Percentiles rank a stretch among this genome's conserved stretches.
phyloP scores from a whole-genome alignment of 2,888 invertebrate genomes.

The Acanthosepion lycidas region DNA sequence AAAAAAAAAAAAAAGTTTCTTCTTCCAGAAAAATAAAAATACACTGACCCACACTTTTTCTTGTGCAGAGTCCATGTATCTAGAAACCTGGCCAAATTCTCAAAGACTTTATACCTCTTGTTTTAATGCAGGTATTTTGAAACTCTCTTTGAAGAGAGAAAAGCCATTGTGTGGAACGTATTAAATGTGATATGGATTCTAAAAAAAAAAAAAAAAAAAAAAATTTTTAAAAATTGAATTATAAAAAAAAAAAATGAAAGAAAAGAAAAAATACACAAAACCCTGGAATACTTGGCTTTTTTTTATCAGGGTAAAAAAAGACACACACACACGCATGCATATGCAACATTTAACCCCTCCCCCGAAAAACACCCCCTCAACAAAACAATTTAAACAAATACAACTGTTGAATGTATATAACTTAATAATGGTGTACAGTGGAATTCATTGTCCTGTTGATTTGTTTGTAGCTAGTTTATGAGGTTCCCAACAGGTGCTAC shows the following conservation, averaged over 20 bases:
- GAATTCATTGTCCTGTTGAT: conserved; percentile 33
- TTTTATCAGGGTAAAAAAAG: neutral
- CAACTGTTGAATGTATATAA: conserved; percentile 17
- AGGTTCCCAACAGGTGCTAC: conserved; percentile 23
- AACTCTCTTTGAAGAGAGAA: neutral
- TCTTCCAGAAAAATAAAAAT: neutral
- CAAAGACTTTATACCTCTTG: neutral
- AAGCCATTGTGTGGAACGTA: conserved; percentile 33
- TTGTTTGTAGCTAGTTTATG: conserved; percentile 3
- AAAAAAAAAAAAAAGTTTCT: neutral
- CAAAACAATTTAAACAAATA: neutral
- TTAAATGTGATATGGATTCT: conserved; percentile 33
- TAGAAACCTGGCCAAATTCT: neutral
- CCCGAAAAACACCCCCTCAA: neutral
- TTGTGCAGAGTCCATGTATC: neutral
- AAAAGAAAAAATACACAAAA: neutral
- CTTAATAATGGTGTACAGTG: neutral
- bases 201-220: neutral
- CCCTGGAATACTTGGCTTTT: neutral
- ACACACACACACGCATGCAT: neutral
- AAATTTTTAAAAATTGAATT: too few relatives aligned
- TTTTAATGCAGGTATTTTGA: neutral
- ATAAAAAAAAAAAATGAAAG: neutral
- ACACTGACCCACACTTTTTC: neutral
- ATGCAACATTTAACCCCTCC: neutral